These are phyloP conservation scores for Drepana arcuata DNA, from an alignment of 1,140 invertebrate species.

Conservation along the genomic window DNA sequence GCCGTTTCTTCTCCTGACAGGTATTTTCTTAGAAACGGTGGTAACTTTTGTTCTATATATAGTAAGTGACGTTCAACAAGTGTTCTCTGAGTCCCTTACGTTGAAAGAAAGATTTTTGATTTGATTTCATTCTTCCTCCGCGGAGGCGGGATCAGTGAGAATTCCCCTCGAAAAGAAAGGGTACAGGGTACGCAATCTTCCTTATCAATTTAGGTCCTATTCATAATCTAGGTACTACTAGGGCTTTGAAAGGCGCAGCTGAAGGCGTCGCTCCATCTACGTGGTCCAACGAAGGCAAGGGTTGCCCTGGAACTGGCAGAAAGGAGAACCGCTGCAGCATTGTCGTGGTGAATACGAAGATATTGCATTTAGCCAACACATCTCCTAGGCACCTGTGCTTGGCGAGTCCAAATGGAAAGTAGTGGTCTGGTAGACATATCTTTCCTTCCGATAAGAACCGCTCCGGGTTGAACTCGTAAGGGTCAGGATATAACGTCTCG, in stretches of 20 bases:
- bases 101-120: too few species aligned
- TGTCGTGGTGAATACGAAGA: slow-evolving; percentile 86
- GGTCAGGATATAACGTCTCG: slow-evolving; percentile 78
- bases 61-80: too few species aligned
- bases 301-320: slow-evolving; percentile 73
- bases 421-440: slow-evolving; percentile 77
- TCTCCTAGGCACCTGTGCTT: slow-evolving; percentile 75
- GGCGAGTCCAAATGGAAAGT: slow-evolving; percentile 85
- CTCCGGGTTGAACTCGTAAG: slow-evolving; percentile 83
- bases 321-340: slow-evolving; percentile 86
- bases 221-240: slow-evolving; percentile 70
- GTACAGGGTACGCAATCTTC: neutral
- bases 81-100: too few species aligned
- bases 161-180: too few species aligned
- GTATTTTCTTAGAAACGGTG: too few species aligned
- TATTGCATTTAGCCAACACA: slow-evolving; percentile 77
- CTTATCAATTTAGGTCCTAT: neutral
- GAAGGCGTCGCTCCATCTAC: slow-evolving; percentile 83
- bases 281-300: slow-evolving; percentile 76
- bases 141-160: too few species aligned
- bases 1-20: too few species aligned
- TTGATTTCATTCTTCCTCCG: too few species aligned
- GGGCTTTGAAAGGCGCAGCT: slow-evolving; percentile 79
- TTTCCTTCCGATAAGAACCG: slow-evolving; percentile 82
- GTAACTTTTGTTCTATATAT: too few species aligned